phyloP scores from a whole-genome alignment of 2,888 invertebrate genomes.

The Cerceris ruficornis region DNA sequence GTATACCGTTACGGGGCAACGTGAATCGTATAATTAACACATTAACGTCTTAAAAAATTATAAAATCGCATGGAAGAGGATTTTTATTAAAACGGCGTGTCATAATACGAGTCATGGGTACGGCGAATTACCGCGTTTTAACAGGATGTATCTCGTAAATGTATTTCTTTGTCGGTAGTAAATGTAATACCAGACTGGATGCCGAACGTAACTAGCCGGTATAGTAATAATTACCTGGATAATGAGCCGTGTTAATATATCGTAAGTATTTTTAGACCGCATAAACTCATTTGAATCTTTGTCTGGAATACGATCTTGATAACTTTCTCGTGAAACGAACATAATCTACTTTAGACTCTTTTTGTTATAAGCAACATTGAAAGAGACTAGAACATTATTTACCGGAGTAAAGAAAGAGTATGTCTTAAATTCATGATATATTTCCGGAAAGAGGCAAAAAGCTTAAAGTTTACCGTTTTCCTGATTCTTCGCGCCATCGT shows the following conservation, averaged over 20 bases:
- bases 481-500: not conserved
- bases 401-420: not conserved
- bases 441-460: not conserved
- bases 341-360: too few relatives aligned
- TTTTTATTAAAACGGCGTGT: conserved; percentile 50
- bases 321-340: too few relatives aligned
- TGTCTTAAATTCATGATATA: conserved; percentile 10
- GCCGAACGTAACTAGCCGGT: conserved; percentile 10
- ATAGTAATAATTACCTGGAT: conserved; percentile 32
- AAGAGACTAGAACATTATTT: not conserved
- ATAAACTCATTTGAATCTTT: too few relatives aligned
- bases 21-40: conserved; percentile 32
- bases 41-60: conserved; percentile 31
- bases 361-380: not conserved
- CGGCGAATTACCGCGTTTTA: conserved; percentile 26
- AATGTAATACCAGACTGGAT: conserved; percentile 47
- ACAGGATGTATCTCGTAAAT: conserved; percentile 53
- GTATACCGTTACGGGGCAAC: conserved; percentile 23
- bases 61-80: conserved; percentile 17
- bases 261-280: not conserved
- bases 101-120: conserved; percentile 31
- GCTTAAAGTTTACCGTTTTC: not conserved
- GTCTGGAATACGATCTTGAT: too few relatives aligned
- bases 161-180: conserved; percentile 45
- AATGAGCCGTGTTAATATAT: conserved; percentile 13